Evolutionary conservation across 2,113 vertebrate genomes (phyloP), one percentile per base, ranked within the genome.

Genomic region (Coptodon rendalli): DNA sequence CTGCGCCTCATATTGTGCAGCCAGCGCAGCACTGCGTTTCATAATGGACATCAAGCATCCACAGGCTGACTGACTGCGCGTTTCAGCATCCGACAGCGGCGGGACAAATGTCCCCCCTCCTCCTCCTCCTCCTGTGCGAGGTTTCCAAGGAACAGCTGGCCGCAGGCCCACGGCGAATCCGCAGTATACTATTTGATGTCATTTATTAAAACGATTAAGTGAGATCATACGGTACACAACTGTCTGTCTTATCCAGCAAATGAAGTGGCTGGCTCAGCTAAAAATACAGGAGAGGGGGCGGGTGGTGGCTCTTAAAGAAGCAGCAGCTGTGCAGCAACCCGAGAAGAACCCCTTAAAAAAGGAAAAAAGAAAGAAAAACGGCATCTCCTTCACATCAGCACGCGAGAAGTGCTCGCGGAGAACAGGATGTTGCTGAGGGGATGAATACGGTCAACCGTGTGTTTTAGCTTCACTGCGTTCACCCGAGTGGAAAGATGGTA

Each of bases 291-390:
- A 92, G 89, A 93, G 92, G 95, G 92, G 95, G 96, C 91, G 96
- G 96, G 92, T 83, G 92, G 90, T 85, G 90, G 89, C 86, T 95
- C 95, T 97, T 97, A 97, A 97, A 97, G 96, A 93, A 96, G 94
- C 95, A 95, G 93, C 93, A 91, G 89, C 91, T 91, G 81, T 89
- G 85, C 85, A 87, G 86, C 82, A 87, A 87, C 81, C 78, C 34
- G 22, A 14, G 19, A 56, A 87, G n/a, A 83, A 84, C 11, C 31
- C 19, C 13, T 1, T 1, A 43, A 22, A 78, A 19, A 80, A 61
- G 2, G 22, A 61, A 17, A 0, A 3, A 5, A 66, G 12, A 56
- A n/a, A 57, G 11, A 68, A 38, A 22, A 9, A 7, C 17, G 3
- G 34, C 83, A 87, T 80, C 83, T 86, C 17, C 53, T 84, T 52